A percentile compares a stretch with the other conserved stretches of the same genome.
These are phyloP conservation scores for Ischnus inquisitorius DNA, from an alignment of 2,888 invertebrate species.

Conservation along the genomic window DNA sequence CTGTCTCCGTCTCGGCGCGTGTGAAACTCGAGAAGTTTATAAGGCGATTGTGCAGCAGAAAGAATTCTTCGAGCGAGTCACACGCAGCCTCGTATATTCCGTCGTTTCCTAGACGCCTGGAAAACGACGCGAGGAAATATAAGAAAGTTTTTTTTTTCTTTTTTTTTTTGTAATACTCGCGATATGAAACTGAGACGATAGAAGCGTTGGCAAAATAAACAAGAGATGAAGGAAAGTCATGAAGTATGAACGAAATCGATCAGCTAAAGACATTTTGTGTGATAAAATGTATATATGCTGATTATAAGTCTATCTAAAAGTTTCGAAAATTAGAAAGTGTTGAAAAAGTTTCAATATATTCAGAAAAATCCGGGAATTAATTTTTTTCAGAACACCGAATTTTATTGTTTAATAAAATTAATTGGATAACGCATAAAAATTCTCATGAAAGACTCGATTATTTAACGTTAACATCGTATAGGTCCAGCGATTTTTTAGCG, in stretches of 20 bases:
- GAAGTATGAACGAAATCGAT: neutral
- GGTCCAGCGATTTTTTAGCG: no score
- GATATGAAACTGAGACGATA: conserved; percentile 31
- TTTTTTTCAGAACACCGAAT: no score
- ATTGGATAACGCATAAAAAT: no score
- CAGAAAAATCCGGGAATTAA: no score
- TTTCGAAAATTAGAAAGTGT: no score
- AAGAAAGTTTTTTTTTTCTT: conserved; percentile 44
- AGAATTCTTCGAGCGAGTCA: conserved; percentile 59
- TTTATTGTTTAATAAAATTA: no score
- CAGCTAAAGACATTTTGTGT: neutral
- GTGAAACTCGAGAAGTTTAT: conserved; percentile 69
- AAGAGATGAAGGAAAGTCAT: neutral
- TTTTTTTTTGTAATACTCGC: conserved; percentile 39
- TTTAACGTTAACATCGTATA: no score
- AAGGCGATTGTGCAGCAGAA: conserved; percentile 62
- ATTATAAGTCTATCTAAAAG: neutral
- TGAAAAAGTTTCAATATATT: no score
- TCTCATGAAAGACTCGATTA: no score
- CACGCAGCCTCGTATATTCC: conserved; percentile 55
- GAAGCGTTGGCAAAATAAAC: neutral
- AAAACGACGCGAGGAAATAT: conserved; percentile 52
- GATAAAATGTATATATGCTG: neutral
- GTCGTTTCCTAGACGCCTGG: conserved; percentile 30
- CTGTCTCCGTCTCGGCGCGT: conserved; percentile 31